Percentiles rank a stretch among this genome's conserved stretches.
phyloP scores from a whole-genome alignment of 2,797 vertebrate genomes.

The Trichosurus vulpecula region DNA sequence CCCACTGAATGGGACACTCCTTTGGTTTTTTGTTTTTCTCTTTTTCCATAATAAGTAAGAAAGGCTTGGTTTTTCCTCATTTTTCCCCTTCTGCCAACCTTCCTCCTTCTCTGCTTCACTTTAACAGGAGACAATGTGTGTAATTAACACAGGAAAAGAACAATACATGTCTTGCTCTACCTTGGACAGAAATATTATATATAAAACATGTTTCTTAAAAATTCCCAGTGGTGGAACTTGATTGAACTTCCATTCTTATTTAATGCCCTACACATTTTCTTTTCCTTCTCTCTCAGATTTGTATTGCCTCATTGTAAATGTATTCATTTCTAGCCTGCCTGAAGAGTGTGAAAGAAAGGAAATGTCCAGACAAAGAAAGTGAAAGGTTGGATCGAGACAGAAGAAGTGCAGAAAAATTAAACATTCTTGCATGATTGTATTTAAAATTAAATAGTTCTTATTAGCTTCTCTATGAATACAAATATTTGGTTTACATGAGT shows the following conservation, averaged over 20 bases:
- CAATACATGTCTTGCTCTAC: neutral
- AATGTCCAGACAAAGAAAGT: no score
- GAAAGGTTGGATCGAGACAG: no score
- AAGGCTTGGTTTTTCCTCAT: neutral
- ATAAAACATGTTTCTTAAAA: neutral
- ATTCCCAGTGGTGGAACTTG: neutral
- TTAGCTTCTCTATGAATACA: neutral
- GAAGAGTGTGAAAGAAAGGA: no score
- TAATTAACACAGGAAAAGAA: neutral
- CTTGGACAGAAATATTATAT: neutral
- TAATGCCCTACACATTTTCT: neutral
- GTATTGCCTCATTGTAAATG: neutral
- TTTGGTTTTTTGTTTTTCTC: neutral
- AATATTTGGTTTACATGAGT: neutral
- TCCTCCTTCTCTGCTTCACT: neutral
- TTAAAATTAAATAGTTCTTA: neutral
- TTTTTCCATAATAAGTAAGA: neutral
- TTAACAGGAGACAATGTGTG: neutral
- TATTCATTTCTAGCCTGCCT: neutral
- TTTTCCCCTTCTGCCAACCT: neutral
- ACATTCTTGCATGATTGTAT: neutral
- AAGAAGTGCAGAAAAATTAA: neutral
- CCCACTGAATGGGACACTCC: accelerated
- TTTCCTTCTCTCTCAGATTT: neutral
- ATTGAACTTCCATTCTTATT: neutral